Percentiles rank a stretch among this genome's conserved stretches.
These are phyloP conservation scores for Cryptophagus acutangulus DNA, from an alignment of 2,888 invertebrate genomes.

Conservation along the genomic window DNA sequence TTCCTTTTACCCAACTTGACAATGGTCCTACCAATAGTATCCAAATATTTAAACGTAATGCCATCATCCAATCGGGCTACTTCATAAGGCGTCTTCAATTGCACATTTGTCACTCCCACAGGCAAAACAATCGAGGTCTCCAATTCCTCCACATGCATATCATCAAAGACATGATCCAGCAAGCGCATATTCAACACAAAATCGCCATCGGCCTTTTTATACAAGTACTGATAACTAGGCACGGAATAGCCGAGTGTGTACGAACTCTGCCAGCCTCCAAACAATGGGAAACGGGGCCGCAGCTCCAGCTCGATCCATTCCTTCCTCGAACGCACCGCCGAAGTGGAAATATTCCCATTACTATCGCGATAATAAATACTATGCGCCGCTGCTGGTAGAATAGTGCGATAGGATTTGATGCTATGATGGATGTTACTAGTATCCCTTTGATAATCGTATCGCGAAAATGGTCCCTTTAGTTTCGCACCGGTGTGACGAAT, in stretches of 20 bases:
- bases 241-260: constrained; percentile 92
- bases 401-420: constrained; percentile 85
- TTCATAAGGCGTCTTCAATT: constrained; percentile 75
- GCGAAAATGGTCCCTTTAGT: constrained; percentile 90
- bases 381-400: constrained; percentile 80
- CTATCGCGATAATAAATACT: constrained; percentile 98
- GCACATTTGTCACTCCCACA: constrained; percentile 81
- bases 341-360: constrained; percentile 98
- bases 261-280: constrained; percentile 98
- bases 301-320: constrained; percentile 94
- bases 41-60: constrained; percentile 88
- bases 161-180: constrained; percentile 95
- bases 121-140: constrained; percentile 88
- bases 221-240: constrained; percentile 94
- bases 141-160: constrained; percentile 90
- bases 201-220: constrained; percentile 64
- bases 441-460: constrained; percentile 96
- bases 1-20: constrained; percentile 76
- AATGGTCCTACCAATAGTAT: constrained; percentile 87
- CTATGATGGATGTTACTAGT: constrained; percentile 82
- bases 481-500: constrained; percentile 88
- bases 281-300: constrained; percentile 94
- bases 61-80: constrained; percentile 70
- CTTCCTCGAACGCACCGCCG: constrained; percentile 79
- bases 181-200: constrained; percentile 88